These are phyloP conservation scores for Euphonia xanthogaster DNA, from an alignment of 2,797 vertebrate genomes.

Conservation along the genomic window DNA sequence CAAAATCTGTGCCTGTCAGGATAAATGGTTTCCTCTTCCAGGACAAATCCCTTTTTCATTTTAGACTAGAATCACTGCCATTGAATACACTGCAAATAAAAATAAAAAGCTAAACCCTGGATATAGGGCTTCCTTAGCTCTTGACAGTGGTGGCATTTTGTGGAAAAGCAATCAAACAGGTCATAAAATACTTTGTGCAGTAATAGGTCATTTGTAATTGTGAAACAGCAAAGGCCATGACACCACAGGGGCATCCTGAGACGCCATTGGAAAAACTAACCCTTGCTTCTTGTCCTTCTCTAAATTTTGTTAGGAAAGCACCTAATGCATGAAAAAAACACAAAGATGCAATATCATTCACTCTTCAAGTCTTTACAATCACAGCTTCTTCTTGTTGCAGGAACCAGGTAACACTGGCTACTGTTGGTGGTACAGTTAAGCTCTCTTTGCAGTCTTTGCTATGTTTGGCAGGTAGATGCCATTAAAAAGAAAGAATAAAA, in stretches of 20 bases:
- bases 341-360: background rate
- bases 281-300: background rate
- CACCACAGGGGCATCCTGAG: background rate
- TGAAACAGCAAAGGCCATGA: background rate
- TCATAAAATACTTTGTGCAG: background rate
- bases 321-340: background rate
- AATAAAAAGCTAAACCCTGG: background rate
- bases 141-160: background rate
- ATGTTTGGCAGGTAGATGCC: background rate
- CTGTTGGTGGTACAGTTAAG: accelerated
- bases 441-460: background rate
- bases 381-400: background rate
- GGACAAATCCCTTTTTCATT: slow-evolving; percentile 18
- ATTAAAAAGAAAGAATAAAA: background rate
- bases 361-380: background rate
- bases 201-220: background rate
- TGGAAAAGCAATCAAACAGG: slow-evolving; percentile 31
- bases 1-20: background rate
- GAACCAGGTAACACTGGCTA: background rate
- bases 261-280: background rate
- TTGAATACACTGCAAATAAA: background rate
- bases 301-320: background rate
- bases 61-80: background rate
- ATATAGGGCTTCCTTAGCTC: background rate
- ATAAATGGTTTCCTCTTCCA: background rate